phyloP scores from a whole-genome alignment of 1,140 invertebrate species.

The Calephelis nemesis region DNA sequence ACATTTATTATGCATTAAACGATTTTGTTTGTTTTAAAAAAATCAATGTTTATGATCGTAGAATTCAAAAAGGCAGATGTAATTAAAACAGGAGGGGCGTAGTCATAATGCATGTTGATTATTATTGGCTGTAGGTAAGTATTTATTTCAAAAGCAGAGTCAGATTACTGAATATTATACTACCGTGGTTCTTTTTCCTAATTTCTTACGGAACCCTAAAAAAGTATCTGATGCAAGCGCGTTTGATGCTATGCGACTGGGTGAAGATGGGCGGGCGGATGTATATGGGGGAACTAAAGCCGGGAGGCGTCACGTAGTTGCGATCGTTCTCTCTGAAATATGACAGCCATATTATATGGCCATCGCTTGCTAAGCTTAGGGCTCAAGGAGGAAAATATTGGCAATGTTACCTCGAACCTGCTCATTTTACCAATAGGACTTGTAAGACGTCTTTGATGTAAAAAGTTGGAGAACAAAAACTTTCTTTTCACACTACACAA shows the following conservation, averaged over 20 bases:
- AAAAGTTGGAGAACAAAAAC: neutral
- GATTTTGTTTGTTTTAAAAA: no score
- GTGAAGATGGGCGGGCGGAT: constrained; percentile 13
- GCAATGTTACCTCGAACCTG: constrained; percentile 36
- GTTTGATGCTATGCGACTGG: constrained; percentile 35
- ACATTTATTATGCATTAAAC: no score
- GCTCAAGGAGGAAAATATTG: constrained; percentile 69
- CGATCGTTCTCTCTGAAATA: constrained; percentile 64
- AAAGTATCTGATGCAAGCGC: constrained; percentile 45
- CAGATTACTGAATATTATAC: no score
- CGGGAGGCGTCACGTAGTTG: constrained; percentile 51
- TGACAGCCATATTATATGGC: constrained; percentile 63
- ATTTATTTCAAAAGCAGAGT: no score
- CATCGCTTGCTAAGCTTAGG: constrained; percentile 59
- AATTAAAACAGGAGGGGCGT: no score
- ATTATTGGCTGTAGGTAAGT: no score
- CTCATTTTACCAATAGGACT: constrained; percentile 28
- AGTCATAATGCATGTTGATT: no score
- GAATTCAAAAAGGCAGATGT: no score
- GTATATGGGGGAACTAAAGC: constrained; percentile 29
- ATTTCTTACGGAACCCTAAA: constrained; percentile 15
- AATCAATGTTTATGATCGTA: no score
- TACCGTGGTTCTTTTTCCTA: no score
- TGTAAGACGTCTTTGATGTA: neutral
- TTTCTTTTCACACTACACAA: neutral